Base-by-base conservation (phyloP, 2,113 vertebrate genomes). In the Proteles cristata region DNA sequence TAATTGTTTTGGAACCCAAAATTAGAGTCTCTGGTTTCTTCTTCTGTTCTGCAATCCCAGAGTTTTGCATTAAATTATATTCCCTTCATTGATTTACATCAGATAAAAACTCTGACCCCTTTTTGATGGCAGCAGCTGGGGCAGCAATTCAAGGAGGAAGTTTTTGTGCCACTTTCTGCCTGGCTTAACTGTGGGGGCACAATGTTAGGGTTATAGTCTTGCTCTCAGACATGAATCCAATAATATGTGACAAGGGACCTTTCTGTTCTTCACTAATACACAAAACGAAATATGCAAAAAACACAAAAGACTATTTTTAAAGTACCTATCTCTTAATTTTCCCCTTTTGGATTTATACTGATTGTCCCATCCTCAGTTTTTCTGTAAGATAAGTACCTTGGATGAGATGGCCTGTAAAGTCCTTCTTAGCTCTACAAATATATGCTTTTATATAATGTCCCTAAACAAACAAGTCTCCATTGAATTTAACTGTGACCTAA, bases 11-110 rank as follows among this genome's bases (percentile, higher is more conserved):
- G 73, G 83, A 97, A 93, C 28, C 45, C 76, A 69, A 98, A 97
- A 97, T 97, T 95, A 97, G 96, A 89, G 73, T 98, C 50, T 97
- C 96, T 97, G 45, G 61, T 96, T 98, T 98, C 97, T 95, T 93
- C 84, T 53, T 97, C 95, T 96, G 90, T 96, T 90, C 69, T 96
- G 92, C 90, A 69, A 69, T 73, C 93, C 48, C 33, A 85, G 83
- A 97, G 80, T 96, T 96, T 97, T 95, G 53, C 88, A 97, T 96
- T 97, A 90, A 97, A 88, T 96, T 97, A 93, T 97, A 95, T 96
- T 97, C 66, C 84, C 71, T 90, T 97, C 97, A 97, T 76, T 97
- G 84, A 96, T 65, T 94, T 96, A 96, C 80, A 97, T 97, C 95
- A 97, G 97, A 98, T 98, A 96, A 97, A 89, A 96, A 77, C 90